Evolutionary conservation across 1,140 invertebrate species (phyloP).

Genomic region (Caenorhabditis remanei): DNA sequence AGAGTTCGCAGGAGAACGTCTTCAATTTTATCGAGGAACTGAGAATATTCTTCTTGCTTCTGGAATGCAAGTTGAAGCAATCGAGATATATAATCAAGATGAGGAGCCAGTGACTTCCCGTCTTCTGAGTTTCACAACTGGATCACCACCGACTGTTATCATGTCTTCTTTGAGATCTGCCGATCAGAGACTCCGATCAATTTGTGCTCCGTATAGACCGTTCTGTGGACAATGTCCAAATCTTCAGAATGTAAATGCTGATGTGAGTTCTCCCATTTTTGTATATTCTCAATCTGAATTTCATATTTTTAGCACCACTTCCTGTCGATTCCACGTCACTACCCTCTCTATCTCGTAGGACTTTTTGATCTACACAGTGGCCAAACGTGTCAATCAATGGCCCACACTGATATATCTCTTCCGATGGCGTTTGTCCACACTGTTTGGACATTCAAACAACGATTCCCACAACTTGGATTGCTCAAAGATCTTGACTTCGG

Average conservation of each 20-base stretch:
- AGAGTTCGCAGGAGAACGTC: constrained; percentile 58
- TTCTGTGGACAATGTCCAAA: constrained; percentile 72
- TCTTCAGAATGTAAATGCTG: constrained; percentile 60
- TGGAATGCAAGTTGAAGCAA: constrained; percentile 62
- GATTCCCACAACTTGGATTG: constrained; percentile 68
- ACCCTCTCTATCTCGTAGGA: constrained; percentile 72
- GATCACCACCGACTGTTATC: constrained; percentile 61
- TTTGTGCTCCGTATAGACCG: constrained; percentile 71
- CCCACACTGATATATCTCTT: constrained; percentile 68
- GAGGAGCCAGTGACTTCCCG: constrained; percentile 51
- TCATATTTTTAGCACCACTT: constrained; percentile 66
- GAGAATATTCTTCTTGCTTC: constrained; percentile 56
- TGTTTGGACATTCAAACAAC: constrained; percentile 71
- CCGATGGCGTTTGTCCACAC: constrained; percentile 75
- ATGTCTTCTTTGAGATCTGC: constrained; percentile 58
- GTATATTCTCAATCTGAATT: neutral
- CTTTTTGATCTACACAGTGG: constrained; percentile 75
- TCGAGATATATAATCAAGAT: constrained; percentile 49
- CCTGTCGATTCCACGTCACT: constrained; percentile 72
- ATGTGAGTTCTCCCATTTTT: constrained; percentile 18
- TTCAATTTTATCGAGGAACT: constrained; percentile 55
- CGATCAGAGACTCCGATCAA: constrained; percentile 69
- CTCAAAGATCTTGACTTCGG: constrained; percentile 73
- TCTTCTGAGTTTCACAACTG: constrained; percentile 58
- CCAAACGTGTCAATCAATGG: constrained; percentile 67